A percentile compares a stretch with the other conserved stretches of the same genome.
These are phyloP conservation scores for Gopherus flavomarginatus DNA, from an alignment of 2,113 vertebrate species.

Conservation along the genomic window DNA sequence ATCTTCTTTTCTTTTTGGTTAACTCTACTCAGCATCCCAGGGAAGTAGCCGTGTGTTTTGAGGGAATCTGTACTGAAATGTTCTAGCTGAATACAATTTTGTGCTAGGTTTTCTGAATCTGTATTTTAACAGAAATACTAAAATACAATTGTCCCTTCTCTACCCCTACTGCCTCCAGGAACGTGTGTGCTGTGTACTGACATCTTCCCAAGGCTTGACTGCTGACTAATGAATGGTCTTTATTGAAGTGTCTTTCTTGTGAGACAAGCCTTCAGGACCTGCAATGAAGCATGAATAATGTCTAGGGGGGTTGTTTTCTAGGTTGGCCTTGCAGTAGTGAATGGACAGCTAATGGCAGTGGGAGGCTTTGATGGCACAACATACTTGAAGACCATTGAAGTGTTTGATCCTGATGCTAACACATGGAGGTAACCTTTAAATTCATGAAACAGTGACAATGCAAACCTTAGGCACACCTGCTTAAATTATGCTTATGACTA, in stretches of 20 bases:
- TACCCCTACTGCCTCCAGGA: background rate
- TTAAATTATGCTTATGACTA: background rate
- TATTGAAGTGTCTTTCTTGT: background rate
- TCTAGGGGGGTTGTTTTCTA: constrained; percentile 66
- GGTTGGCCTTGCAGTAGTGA: constrained; percentile 97
- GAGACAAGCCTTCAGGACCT: background rate
- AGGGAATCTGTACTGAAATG: background rate
- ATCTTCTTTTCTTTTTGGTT: background rate
- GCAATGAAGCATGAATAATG: background rate
- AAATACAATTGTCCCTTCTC: background rate
- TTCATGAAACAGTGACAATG: background rate
- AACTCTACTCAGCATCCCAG: background rate
- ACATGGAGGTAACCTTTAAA: constrained; percentile 91
- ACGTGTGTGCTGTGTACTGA: background rate
- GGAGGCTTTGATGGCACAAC: constrained; percentile 99
- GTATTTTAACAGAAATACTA: background rate
- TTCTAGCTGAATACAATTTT: background rate
- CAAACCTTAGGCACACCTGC: background rate
- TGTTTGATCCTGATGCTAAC: constrained; percentile 98
- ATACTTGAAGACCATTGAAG: constrained; percentile 98
- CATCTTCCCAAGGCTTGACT: background rate
- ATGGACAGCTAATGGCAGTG: constrained; percentile 98
- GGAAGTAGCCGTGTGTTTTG: background rate
- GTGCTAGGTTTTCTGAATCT: background rate
- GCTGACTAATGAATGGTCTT: background rate